These are phyloP conservation scores for Candidula unifasciata DNA, from an alignment of 2,888 invertebrate species.

Conservation along the genomic window DNA sequence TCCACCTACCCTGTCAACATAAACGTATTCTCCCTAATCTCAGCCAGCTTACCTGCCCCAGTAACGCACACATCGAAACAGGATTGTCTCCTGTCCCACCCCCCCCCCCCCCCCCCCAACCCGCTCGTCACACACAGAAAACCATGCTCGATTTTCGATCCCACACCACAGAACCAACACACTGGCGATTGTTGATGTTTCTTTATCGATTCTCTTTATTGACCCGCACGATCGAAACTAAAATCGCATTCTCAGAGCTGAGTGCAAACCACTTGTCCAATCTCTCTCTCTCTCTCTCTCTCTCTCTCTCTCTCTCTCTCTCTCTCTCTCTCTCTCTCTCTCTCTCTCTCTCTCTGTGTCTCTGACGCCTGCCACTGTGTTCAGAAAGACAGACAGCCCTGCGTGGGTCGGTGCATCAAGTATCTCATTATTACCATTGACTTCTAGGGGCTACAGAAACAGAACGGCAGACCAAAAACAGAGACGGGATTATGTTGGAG, in stretches of 20 bases:
- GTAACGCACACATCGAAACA: too few species aligned
- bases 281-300: neutral
- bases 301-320: neutral
- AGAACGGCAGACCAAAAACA: too few species aligned
- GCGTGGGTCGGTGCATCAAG: too few species aligned
- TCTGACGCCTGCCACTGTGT: too few species aligned
- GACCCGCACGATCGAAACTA: conserved; percentile 4
- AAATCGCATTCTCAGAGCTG: neutral
- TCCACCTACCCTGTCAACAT: too few species aligned
- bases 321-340: neutral
- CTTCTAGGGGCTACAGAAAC: too few species aligned
- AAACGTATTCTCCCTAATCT: too few species aligned
- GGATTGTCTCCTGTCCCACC: too few species aligned
- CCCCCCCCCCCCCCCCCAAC: neutral
- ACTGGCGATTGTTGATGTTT: neutral
- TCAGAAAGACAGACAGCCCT: too few species aligned
- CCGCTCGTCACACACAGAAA: neutral
- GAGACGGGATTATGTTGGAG: too few species aligned
- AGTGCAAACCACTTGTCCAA: conserved; percentile 10
- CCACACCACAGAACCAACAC: neutral
- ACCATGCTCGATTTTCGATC: neutral
- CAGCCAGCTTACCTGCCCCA: too few species aligned
- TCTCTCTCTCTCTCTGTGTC: neutral
- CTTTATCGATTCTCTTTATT: neutral
- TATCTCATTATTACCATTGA: too few species aligned